These are phyloP conservation scores for Byasa hedistus DNA, from an alignment of 2,888 invertebrate genomes.

Conservation along the genomic window DNA sequence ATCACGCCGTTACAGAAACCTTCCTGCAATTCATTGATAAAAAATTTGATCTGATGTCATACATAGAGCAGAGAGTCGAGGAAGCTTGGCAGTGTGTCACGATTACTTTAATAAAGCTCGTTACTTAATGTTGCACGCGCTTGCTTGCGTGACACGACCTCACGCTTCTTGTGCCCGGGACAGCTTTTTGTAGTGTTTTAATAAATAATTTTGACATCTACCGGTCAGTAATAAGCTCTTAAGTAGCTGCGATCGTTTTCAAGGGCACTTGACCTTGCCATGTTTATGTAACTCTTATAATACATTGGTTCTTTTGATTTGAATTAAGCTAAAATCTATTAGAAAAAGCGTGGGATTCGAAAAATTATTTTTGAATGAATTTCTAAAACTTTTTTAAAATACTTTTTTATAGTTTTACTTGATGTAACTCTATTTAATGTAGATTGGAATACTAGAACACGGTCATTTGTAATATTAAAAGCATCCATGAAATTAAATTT, in stretches of 20 bases:
- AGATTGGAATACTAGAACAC: too few species aligned
- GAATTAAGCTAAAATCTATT: too few species aligned
- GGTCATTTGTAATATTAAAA: too few species aligned
- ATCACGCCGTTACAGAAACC: conserved; percentile 31
- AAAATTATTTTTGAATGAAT: too few species aligned
- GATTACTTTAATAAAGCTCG: conserved; percentile 50
- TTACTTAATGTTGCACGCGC: conserved; percentile 47
- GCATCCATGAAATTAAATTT: too few species aligned
- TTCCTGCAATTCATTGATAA: conserved; percentile 42
- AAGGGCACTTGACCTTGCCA: conserved; percentile 5
- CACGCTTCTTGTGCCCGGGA: conserved; percentile 37
- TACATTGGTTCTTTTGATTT: background rate
- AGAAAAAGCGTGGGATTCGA: too few species aligned
- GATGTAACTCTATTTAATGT: too few species aligned
- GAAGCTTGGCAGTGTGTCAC: conserved; percentile 50
- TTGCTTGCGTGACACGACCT: conserved; percentile 45
- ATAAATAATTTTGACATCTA: conserved; percentile 30
- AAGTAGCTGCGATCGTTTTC: conserved; percentile 16
- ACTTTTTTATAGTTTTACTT: too few species aligned
- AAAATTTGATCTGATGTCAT: conserved; percentile 49
- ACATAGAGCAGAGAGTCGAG: conserved; percentile 43
- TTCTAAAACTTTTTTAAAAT: too few species aligned
- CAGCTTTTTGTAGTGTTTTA: conserved; percentile 32
- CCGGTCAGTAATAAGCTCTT: conserved; percentile 6
- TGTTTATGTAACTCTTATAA: background rate